Percentiles rank a stretch among this genome's conserved stretches.
Conservation (phyloP, 37 sponge, comb jelly and placozoan genomes). For the Bolinopsis microptera region DNA sequence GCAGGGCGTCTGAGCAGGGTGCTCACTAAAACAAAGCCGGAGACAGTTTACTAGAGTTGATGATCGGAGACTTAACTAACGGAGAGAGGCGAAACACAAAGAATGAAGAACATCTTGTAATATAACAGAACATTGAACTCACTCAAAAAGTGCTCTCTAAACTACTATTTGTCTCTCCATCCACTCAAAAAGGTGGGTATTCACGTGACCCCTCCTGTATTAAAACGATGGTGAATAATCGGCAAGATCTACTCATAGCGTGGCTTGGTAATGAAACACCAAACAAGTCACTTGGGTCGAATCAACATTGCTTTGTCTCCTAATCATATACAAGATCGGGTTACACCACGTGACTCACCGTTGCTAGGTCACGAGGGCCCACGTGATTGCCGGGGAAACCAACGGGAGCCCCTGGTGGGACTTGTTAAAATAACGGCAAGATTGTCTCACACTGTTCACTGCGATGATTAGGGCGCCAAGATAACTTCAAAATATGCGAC, state of each 20-base stretch:
- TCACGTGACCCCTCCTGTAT: neutral
- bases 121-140: neutral
- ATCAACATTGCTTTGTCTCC: slow-evolving; percentile 62
- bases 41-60: neutral
- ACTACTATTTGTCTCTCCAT: neutral
- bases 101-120: neutral
- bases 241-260: slow-evolving; percentile 17
- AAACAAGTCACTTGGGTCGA: slow-evolving; percentile 55
- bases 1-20: neutral
- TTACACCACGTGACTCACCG: slow-evolving; percentile 35
- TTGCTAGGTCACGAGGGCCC: slow-evolving; percentile 3
- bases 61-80: neutral
- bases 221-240: neutral
- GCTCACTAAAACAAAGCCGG: neutral
- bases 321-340: slow-evolving; percentile 64
- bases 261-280: slow-evolving; percentile 62
- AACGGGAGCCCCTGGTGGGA: neutral
- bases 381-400: slow-evolving; percentile 10
- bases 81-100: neutral
- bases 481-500: neutral
- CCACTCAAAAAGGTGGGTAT: neutral
- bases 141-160: neutral
- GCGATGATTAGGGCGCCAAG: slow-evolving; percentile 54
- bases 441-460: slow-evolving; percentile 46
- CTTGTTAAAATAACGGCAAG: slow-evolving; percentile 65